A percentile compares a stretch with the other conserved stretches of the same genome.
Conservation (phyloP, 2,113 vertebrate genomes). For the Lepus timidus region DNA sequence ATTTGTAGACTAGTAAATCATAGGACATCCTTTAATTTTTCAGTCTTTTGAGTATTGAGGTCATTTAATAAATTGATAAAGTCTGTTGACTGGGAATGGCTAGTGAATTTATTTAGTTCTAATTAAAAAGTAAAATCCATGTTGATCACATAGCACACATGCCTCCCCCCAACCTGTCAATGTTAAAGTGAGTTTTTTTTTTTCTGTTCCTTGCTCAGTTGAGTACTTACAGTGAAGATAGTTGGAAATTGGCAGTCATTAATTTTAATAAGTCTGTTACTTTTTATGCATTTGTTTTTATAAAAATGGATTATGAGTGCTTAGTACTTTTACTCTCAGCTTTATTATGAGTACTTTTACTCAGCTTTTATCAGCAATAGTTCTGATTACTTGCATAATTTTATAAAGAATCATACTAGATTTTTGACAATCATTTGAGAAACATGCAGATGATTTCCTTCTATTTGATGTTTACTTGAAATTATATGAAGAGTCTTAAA, state of each 20-base stretch:
- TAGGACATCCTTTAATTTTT: constrained; percentile 9
- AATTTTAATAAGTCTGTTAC: constrained; percentile 8
- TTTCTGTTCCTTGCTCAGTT: neutral
- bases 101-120: constrained; percentile 53
- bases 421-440: constrained; percentile 47
- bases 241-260: neutral
- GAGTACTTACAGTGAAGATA: constrained; percentile 43
- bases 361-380: neutral
- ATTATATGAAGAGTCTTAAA: neutral
- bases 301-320: neutral
- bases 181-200: constrained; percentile 38
- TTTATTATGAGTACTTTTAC: neutral
- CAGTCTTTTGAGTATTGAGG: constrained; percentile 15
- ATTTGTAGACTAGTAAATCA: constrained; percentile 11
- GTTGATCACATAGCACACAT: neutral
- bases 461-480: neutral
- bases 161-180: neutral
- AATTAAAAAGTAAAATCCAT: constrained; percentile 32
- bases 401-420: constrained; percentile 26
- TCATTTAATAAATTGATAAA: constrained; percentile 35
- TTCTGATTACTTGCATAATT: constrained; percentile 4
- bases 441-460: constrained; percentile 17
- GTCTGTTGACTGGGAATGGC: neutral
- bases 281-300: constrained; percentile 44
- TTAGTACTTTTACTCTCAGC: neutral